Evolutionary conservation across 2,797 vertebrate genomes (phyloP).

Genomic region (Anguilla anguilla): DNA sequence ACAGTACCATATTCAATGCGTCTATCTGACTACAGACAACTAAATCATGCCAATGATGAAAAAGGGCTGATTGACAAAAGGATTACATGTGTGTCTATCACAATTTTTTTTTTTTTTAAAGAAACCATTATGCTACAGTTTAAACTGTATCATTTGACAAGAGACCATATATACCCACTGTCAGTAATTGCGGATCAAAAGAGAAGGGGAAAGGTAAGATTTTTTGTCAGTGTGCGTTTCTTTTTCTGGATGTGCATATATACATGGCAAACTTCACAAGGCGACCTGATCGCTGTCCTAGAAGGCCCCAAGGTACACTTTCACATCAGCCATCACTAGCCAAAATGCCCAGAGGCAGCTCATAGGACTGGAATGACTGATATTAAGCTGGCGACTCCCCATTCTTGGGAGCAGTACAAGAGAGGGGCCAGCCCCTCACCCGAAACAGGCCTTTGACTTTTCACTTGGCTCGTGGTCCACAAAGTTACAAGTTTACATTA

Average conservation of each 20-base stretch:
- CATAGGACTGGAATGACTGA: conserved; percentile 35
- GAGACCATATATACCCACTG: neutral
- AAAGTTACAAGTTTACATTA: neutral
- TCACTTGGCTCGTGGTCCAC: neutral
- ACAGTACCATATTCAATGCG: conserved; percentile 5
- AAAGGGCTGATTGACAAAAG: neutral
- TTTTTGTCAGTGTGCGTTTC: neutral
- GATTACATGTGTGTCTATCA: neutral
- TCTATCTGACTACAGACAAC: neutral
- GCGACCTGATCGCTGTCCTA: neutral
- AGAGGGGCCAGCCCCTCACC: conserved; percentile 28
- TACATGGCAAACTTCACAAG: neutral
- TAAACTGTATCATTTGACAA: neutral
- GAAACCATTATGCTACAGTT: neutral
- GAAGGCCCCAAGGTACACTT: neutral
- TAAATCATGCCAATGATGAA: neutral
- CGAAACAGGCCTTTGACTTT: conserved; percentile 31
- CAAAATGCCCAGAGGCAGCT: neutral
- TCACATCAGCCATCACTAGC: neutral
- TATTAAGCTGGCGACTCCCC: neutral
- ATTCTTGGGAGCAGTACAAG: neutral
- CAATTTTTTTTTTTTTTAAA: neutral
- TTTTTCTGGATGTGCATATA: neutral
- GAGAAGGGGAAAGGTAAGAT: neutral
- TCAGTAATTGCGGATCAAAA: neutral